phyloP scores from a whole-genome alignment of 92 coral and sea anemone genomes.

The Porites rus region DNA sequence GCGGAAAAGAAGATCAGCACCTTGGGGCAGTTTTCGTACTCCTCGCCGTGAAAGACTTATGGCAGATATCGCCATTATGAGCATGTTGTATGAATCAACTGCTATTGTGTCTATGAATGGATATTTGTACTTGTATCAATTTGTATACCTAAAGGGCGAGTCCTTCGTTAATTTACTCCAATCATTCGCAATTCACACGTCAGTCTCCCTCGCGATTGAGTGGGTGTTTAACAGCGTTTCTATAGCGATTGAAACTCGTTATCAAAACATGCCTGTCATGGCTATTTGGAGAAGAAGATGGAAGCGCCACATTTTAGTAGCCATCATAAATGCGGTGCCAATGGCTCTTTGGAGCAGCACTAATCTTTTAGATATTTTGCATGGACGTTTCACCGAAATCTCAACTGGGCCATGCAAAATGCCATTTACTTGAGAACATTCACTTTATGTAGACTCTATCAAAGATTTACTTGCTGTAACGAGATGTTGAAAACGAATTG shows the following conservation, averaged over 20 bases:
- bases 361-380: neutral
- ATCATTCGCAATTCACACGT: neutral
- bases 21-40: neutral
- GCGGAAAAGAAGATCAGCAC: neutral
- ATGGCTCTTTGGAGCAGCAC: neutral
- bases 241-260: conserved; percentile 28
- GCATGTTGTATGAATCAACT: neutral
- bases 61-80: neutral
- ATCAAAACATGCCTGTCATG: conserved; percentile 40
- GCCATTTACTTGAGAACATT: neutral
- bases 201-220: neutral
- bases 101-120: neutral
- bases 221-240: conserved; percentile 13
- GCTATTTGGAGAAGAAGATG: conserved; percentile 27
- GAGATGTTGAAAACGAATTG: too few species aligned
- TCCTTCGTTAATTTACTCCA: neutral
- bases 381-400: neutral
- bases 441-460: too few species aligned
- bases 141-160: neutral
- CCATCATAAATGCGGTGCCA: neutral
- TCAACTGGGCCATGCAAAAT: neutral
- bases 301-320: conserved; percentile 17
- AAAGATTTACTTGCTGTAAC: too few species aligned
- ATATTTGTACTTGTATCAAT: neutral
- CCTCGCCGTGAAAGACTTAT: neutral